Percentiles rank a stretch among this genome's conserved stretches.
phyloP scores from a whole-genome alignment of 2,888 invertebrate genomes.

The Drosophila imparisetae region DNA sequence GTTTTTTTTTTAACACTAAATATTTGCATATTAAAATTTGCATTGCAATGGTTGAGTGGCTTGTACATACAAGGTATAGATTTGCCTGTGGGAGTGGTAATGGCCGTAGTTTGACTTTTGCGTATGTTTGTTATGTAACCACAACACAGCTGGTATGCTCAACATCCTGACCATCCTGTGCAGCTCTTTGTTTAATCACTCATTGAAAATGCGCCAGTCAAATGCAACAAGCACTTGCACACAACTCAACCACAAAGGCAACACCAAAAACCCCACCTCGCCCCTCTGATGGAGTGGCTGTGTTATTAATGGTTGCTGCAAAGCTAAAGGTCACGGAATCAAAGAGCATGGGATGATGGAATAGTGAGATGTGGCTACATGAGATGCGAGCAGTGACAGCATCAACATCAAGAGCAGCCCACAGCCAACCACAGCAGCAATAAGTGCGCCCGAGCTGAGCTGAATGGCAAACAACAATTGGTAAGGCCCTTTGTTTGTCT shows the following conservation, averaged over 20 bases:
- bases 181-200: slow-evolving; percentile 3
- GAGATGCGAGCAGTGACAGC: neutral
- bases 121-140: slow-evolving; percentile 46
- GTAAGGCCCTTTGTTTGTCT: slow-evolving; percentile 28
- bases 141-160: slow-evolving; percentile 16
- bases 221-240: slow-evolving; percentile 60
- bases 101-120: slow-evolving; percentile 16
- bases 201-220: slow-evolving; percentile 37
- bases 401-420: slow-evolving; percentile 23
- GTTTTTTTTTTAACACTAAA: neutral
- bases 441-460: slow-evolving; percentile 5
- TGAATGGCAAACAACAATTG: slow-evolving; percentile 44
- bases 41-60: neutral
- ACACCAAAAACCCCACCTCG: neutral
- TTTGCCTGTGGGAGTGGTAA: neutral
- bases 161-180: slow-evolving; percentile 4
- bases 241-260: slow-evolving; percentile 2
- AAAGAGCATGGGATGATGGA: neutral
- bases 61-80: neutral
- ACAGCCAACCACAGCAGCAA: slow-evolving; percentile 7
- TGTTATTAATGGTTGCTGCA: slow-evolving; percentile 38
- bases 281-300: slow-evolving; percentile 19
- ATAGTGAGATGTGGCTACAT: neutral
- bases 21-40: neutral
- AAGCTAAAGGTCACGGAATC: slow-evolving; percentile 31